A percentile compares a stretch with the other conserved stretches of the same genome.
These are phyloP conservation scores for Grantiella picta DNA, from an alignment of 2,113 vertebrate species.

Conservation along the genomic window DNA sequence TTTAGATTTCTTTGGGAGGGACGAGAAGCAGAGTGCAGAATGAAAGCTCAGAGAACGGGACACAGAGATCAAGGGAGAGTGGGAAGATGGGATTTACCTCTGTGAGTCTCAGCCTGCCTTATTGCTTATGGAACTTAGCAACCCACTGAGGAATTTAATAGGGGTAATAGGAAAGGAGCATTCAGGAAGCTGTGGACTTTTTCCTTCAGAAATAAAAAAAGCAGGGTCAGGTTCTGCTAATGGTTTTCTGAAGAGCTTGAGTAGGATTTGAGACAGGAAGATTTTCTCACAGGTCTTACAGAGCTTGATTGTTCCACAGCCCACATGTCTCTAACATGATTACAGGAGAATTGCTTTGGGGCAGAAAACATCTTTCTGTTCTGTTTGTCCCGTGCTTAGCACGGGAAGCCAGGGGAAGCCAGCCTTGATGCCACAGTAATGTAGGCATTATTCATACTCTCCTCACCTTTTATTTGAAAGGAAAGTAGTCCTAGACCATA, in stretches of 20 bases:
- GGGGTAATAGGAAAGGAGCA: neutral
- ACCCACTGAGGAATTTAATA: neutral
- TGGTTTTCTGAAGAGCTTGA: neutral
- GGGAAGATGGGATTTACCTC: neutral
- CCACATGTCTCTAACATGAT: neutral
- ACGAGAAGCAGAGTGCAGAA: neutral
- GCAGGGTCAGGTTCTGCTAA: neutral
- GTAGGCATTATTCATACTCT: neutral
- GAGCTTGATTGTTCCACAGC: neutral
- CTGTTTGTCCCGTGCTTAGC: neutral
- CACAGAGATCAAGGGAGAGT: neutral
- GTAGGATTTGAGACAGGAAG: neutral
- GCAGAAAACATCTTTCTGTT: neutral
- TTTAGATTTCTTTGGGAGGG: constrained; percentile 32
- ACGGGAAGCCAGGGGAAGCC: neutral
- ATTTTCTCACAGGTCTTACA: constrained; percentile 15
- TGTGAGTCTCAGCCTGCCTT: neutral
- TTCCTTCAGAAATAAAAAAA: neutral
- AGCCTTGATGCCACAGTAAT: neutral
- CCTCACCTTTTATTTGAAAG: neutral
- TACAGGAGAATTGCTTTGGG: neutral
- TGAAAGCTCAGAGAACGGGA: constrained; percentile 1
- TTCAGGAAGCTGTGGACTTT: neutral
- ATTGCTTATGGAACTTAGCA: neutral
- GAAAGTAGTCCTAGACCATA: neutral